A percentile compares a stretch with the other conserved stretches of the same genome.
Conservation (phyloP, 1,140 invertebrate species). For the Contarinia nasturtii region DNA sequence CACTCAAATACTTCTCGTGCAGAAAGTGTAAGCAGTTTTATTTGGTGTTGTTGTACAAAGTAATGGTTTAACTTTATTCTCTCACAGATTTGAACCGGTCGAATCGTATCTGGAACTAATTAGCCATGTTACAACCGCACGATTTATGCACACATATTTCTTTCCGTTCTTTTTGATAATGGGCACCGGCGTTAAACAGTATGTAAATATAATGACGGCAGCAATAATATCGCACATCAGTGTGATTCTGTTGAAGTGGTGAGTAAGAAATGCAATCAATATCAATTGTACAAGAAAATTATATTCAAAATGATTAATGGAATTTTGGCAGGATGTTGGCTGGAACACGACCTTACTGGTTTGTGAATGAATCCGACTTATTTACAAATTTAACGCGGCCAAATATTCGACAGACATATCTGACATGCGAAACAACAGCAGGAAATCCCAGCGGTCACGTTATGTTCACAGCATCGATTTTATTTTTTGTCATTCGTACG, state of each 20-base stretch:
- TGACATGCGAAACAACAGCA: constrained; percentile 1
- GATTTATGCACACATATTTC: too few species aligned
- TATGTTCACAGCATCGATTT: neutral
- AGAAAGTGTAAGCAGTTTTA: too few species aligned
- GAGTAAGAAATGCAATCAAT: too few species aligned
- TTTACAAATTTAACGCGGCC: neutral
- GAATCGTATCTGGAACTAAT: too few species aligned
- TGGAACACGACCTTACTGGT: constrained; percentile 1
- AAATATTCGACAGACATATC: neutral
- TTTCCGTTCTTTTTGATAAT: too few species aligned
- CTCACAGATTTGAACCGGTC: too few species aligned
- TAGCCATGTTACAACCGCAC: too few species aligned
- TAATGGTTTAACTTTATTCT: too few species aligned
- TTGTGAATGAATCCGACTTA: neutral
- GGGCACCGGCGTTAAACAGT: neutral
- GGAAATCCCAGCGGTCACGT: constrained; percentile 1
- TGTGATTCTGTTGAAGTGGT: neutral
- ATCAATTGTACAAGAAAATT: too few species aligned
- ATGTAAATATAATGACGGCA: neutral
- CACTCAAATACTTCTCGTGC: too few species aligned
- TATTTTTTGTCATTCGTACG: neutral
- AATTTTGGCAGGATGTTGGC: neutral
- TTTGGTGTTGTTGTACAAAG: too few species aligned
- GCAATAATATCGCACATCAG: neutral
- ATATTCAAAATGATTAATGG: neutral